Evolutionary conservation across 2,113 vertebrate genomes (phyloP).

Genomic region (Ciconia stormi): DNA sequence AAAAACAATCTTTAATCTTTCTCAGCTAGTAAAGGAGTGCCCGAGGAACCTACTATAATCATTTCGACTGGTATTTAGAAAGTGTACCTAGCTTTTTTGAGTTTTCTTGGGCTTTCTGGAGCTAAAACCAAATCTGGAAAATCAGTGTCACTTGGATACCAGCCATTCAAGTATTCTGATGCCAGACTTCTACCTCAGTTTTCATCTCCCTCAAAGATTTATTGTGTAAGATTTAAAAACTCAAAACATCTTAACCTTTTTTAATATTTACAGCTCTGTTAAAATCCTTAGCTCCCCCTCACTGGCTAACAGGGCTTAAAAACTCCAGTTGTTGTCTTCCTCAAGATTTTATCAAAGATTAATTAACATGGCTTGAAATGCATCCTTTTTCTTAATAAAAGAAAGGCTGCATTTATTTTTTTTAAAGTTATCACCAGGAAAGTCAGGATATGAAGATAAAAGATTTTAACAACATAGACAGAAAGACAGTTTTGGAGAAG

Average conservation of each 20-base stretch:
- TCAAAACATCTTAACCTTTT: not conserved
- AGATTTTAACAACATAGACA: not conserved
- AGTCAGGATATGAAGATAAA: slow-evolving; percentile 16
- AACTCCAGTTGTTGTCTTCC: not conserved
- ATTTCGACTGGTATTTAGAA: not conserved
- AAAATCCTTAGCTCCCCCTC: not conserved
- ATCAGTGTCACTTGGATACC: not conserved
- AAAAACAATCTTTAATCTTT: not conserved
- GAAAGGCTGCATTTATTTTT: not conserved
- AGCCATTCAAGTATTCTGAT: not conserved
- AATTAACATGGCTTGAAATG: not conserved
- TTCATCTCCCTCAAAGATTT: not conserved
- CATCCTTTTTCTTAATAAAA: not conserved
- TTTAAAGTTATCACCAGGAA: not conserved
- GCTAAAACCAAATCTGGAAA: not conserved
- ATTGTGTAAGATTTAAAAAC: not conserved
- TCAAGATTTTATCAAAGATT: not conserved
- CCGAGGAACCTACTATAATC: accelerated
- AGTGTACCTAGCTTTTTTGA: not conserved
- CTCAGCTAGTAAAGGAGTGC: not conserved
- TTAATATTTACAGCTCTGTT: not conserved
- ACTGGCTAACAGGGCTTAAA: not conserved
- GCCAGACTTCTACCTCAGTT: not conserved
- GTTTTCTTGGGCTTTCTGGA: not conserved
- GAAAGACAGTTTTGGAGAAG: slow-evolving; percentile 44